phyloP scores from a whole-genome alignment of 2,113 vertebrate species.

The Protomyctophum bolini region DNA sequence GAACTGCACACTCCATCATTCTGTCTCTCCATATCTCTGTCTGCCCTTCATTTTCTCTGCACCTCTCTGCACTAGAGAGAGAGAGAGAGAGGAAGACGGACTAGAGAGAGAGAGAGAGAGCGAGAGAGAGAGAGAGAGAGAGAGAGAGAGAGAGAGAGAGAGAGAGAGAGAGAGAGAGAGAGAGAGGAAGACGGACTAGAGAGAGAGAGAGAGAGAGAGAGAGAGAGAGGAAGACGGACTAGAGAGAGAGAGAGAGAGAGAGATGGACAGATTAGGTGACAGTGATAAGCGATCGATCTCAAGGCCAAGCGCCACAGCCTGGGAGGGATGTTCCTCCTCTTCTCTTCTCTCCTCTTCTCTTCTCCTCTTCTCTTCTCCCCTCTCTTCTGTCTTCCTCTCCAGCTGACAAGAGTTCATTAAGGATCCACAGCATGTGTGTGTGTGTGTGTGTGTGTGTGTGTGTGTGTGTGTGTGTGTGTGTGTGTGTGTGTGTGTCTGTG shows the following conservation, averaged over 20 bases:
- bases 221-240: too few species aligned
- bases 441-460: slow-evolving; percentile 48
- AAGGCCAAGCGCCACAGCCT: slow-evolving; percentile 64
- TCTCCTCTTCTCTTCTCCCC: slow-evolving; percentile 22
- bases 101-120: slow-evolving; percentile 33
- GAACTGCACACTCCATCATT: slow-evolving; percentile 71
- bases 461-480: slow-evolving; percentile 51
- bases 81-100: background rate
- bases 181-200: too few species aligned
- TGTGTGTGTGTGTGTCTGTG: slow-evolving; percentile 23
- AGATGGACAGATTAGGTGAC: slow-evolving; percentile 77
- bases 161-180: background rate
- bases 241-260: slow-evolving; percentile 14
- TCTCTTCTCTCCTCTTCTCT: slow-evolving; percentile 17
- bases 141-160: slow-evolving; percentile 33
- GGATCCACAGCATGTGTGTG: slow-evolving; percentile 45
- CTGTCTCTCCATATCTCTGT: slow-evolving; percentile 72
- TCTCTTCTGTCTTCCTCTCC: slow-evolving; percentile 68
- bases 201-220: background rate
- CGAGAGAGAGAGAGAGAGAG: slow-evolving; percentile 3
- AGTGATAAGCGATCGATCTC: slow-evolving; percentile 78
- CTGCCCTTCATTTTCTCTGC: slow-evolving; percentile 73
- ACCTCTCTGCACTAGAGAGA: slow-evolving; percentile 42
- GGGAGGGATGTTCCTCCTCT: slow-evolving; percentile 30
- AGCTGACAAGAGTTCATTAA: slow-evolving; percentile 73